Conservation (phyloP, 1,140 invertebrate species). For the Macrostomum lignano region DNA sequence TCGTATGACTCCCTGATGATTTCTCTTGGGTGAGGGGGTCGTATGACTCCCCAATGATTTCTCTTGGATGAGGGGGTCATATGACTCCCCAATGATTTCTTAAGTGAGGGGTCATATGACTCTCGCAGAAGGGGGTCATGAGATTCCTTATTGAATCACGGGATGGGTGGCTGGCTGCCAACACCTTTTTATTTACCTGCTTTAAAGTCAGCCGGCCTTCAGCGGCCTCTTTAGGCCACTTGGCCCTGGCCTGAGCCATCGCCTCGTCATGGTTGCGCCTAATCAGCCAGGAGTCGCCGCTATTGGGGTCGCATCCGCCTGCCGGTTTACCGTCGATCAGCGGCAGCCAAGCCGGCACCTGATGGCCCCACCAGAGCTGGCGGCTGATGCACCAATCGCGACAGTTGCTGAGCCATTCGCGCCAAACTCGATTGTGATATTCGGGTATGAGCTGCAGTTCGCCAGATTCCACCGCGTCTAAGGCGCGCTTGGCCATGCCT, state of each 20-base stretch:
- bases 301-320: conserved; percentile 24
- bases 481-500: conserved; percentile 35
- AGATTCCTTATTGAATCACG: too few species aligned
- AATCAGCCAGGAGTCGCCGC: conserved; percentile 60
- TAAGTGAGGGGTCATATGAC: conserved; percentile 18
- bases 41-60: too few species aligned
- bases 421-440: conserved; percentile 65
- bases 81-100: too few species aligned
- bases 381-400: conserved; percentile 92
- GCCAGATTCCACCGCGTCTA: conserved; percentile 43
- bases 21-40: too few species aligned
- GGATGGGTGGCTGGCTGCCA: too few species aligned
- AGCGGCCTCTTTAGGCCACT: conserved; percentile 32
- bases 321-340: not conserved
- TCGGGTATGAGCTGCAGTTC: conserved; percentile 71
- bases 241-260: conserved; percentile 44
- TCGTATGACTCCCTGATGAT: too few species aligned
- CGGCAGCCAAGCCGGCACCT: conserved; percentile 46
- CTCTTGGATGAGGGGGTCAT: too few species aligned
- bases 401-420: conserved; percentile 61
- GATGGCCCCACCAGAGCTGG: conserved; percentile 96
- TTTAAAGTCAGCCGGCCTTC: conserved; percentile 5
- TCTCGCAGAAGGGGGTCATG: too few species aligned
- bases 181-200: too few species aligned
- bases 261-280: conserved; percentile 57